Evolutionary conservation across 2,113 vertebrate genomes (phyloP), one percentile per base, ranked within the genome.

Genomic region (Hippocampus mohnikei): DNA sequence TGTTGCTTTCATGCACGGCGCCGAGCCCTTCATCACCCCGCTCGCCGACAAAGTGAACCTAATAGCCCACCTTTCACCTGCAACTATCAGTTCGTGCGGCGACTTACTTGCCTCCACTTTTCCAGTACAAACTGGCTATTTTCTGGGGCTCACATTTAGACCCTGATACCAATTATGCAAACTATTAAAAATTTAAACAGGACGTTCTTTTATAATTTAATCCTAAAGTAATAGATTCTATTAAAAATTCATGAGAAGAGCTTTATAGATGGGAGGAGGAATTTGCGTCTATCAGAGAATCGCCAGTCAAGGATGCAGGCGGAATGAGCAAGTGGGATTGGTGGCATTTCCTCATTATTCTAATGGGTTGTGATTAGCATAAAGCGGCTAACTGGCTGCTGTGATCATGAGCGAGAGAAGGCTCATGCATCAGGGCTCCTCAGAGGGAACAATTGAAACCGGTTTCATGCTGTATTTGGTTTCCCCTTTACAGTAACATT

Each of bases 141-240:
- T 89, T 85, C 90, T 85, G 80, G 33, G 33, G 85, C 88, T 85
- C 77, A 66, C 86, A 86, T 92, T 88, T 87, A 85, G 80, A 74
- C 85, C 88, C 81, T 85, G 81, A 82, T 91, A 88, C 90, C 90
- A 93, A 93, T 93, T 92, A 93, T 92, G 90, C 89, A 92, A 91
- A 91, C 90, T 91, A 92, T 92, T 82, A 92, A 93, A 92, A 92
- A 92, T 92, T 86, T 91, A 93, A 92, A 83, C 85, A 90, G 90
- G 88, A 90, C 90, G 90, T 90, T 91, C 90, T 92, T 92, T 92
- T 93, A 92, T 92, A 92, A 93, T 92, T 93, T 92, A 93, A 93
- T 92, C 91, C 90, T 91, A 92, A 92, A 92, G 91, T 92, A 93
- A 93, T 93, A 92, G 91, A 92, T 92, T 93, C 89, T 88, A 90